phyloP scores from a whole-genome alignment of 2,113 vertebrate species.

The Athene noctua region DNA sequence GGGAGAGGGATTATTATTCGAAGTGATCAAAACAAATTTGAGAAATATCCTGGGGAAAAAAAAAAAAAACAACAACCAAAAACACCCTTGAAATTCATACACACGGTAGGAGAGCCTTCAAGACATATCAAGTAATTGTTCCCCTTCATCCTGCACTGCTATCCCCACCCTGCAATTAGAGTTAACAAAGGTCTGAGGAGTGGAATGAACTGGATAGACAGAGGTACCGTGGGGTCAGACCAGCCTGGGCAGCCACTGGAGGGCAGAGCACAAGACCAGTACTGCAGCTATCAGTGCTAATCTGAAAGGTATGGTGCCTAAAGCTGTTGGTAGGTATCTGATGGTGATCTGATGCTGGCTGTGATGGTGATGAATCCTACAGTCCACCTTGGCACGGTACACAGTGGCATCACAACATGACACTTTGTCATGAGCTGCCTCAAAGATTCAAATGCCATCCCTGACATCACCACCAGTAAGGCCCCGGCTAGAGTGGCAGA shows the following conservation, averaged over 20 bases:
- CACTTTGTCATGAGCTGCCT: background rate
- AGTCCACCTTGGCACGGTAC: fast-evolving
- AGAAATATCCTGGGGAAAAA: background rate
- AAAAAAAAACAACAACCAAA: background rate
- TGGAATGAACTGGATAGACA: background rate
- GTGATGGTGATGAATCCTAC: background rate
- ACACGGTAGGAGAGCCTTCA: background rate
- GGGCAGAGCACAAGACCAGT: background rate
- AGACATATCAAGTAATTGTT: background rate
- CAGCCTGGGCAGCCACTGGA: background rate
- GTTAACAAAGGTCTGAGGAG: background rate
- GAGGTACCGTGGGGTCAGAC: background rate
- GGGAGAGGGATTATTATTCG: background rate
- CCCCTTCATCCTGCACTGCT: background rate
- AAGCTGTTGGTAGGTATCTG: background rate
- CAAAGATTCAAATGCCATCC: background rate
- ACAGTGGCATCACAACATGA: background rate
- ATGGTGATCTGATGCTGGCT: background rate
- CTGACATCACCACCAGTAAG: background rate
- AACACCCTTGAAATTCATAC: background rate
- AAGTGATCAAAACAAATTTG: background rate
- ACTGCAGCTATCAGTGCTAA: background rate
- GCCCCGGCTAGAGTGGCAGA: background rate
- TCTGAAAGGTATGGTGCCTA: background rate
- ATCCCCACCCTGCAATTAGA: background rate